phyloP scores from a whole-genome alignment of 2,888 invertebrate genomes.

The Apodemia zela region DNA sequence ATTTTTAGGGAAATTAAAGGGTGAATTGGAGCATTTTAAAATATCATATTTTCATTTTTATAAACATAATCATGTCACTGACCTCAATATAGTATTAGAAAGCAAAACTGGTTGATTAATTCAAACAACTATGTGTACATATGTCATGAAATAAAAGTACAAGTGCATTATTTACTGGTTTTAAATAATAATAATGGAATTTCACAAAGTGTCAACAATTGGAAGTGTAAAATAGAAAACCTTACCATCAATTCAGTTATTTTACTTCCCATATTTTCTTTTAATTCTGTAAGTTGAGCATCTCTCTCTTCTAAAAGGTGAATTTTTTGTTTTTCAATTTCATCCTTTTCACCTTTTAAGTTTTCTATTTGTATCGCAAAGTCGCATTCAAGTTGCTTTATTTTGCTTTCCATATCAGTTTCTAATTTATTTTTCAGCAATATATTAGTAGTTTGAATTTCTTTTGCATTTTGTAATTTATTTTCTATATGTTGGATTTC shows the following conservation, averaged over 20 bases:
- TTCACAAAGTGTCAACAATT: too few relatives aligned
- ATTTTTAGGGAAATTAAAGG: too few relatives aligned
- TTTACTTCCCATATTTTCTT: constrained; percentile 58
- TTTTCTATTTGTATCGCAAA: constrained; percentile 66
- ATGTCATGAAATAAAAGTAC: too few relatives aligned
- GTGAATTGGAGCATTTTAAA: too few relatives aligned
- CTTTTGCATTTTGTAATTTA: constrained; percentile 63
- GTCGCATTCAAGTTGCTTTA: constrained; percentile 60
- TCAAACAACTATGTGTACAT: too few relatives aligned
- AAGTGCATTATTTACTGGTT: too few relatives aligned
- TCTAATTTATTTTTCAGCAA: constrained; percentile 68
- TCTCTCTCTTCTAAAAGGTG: constrained; percentile 67
- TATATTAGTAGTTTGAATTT: constrained; percentile 56
- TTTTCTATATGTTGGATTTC: constrained; percentile 64
- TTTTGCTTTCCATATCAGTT: constrained; percentile 64
- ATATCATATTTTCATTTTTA: too few relatives aligned
- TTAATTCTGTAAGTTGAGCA: constrained; percentile 48
- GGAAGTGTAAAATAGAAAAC: too few relatives aligned
- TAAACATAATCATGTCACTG: too few relatives aligned
- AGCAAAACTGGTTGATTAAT: too few relatives aligned
- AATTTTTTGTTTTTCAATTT: constrained; percentile 67
- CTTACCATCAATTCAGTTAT: constrained; percentile 58
- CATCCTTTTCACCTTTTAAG: constrained; percentile 65
- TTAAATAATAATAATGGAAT: too few relatives aligned
- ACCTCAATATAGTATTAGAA: too few relatives aligned